These are phyloP conservation scores for Dorcus parallelipipedus DNA, from an alignment of 2,888 invertebrate genomes.

Conservation along the genomic window DNA sequence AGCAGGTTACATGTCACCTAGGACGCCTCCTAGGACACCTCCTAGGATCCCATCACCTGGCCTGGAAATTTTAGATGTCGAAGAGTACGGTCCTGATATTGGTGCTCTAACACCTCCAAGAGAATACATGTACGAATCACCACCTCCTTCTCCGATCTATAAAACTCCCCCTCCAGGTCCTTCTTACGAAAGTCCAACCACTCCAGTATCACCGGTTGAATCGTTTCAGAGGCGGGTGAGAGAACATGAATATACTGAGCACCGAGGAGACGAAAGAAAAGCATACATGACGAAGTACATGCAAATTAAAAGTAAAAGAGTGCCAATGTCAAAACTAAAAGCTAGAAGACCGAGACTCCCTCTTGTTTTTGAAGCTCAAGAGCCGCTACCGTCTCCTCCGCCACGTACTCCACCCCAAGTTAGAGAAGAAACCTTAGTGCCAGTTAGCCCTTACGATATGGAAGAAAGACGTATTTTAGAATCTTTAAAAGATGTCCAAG, in stretches of 20 bases:
- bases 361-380: background rate
- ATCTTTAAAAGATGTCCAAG: too few relatives aligned
- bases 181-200: background rate
- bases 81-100: background rate
- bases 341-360: background rate
- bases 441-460: background rate
- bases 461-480: background rate
- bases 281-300: conserved; percentile 1
- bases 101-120: background rate
- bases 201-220: background rate
- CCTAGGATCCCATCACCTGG: background rate
- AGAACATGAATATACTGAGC: conserved; percentile 10
- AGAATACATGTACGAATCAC: conserved; percentile 1
- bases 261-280: conserved; percentile 7
- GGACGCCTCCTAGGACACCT: background rate
- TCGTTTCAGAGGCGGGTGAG: background rate
- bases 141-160: conserved; percentile 2
- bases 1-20: background rate
- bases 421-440: conserved; percentile 1
- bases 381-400: background rate
- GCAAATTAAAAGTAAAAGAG: conserved; percentile 10
- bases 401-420: background rate
- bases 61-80: background rate
- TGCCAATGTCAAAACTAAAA: background rate
- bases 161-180: background rate